Percentiles rank a stretch among this genome's conserved stretches.
Evolutionary conservation across 2,888 invertebrate genomes (phyloP).

Genomic region (Eurois occulta): DNA sequence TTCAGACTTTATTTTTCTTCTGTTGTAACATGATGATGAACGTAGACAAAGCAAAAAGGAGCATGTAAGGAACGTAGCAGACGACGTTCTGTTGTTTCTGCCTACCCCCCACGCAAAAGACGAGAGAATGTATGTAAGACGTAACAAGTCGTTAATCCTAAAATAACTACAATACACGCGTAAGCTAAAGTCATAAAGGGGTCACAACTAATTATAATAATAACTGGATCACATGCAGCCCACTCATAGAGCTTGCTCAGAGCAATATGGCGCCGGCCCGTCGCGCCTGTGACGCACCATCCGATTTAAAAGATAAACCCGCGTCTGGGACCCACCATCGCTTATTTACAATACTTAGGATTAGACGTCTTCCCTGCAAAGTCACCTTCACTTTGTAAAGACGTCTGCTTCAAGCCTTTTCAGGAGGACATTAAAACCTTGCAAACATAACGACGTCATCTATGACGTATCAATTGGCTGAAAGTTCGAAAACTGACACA

Average conservation of each 20-base stretch:
- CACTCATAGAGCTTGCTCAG: slow-evolving; percentile 45
- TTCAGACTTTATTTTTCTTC: neutral
- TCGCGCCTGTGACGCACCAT: slow-evolving; percentile 77
- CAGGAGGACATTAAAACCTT: neutral
- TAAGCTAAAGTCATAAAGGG: slow-evolving; percentile 50
- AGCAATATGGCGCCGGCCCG: slow-evolving; percentile 69
- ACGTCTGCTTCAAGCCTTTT: slow-evolving; percentile 32
- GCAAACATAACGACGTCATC: neutral
- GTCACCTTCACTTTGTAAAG: slow-evolving; percentile 47
- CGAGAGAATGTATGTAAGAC: neutral
- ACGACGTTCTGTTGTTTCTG: neutral
- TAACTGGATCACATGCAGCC: slow-evolving; percentile 58
- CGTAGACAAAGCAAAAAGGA: neutral
- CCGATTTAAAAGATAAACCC: slow-evolving; percentile 66
- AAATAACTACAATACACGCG: slow-evolving; percentile 36
- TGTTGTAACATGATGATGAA: neutral
- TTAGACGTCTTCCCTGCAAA: slow-evolving; percentile 40
- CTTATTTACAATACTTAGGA: slow-evolving; percentile 63
- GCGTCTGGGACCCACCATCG: slow-evolving; percentile 58
- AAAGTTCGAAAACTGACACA: neutral
- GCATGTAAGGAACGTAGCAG: neutral
- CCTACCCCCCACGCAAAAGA: neutral
- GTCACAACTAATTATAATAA: slow-evolving; percentile 60
- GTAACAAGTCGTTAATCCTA: slow-evolving; percentile 11
- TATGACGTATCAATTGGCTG: slow-evolving; percentile 6